Conservation (phyloP, 2,888 invertebrate genomes). For the Hyles lineata region DNA sequence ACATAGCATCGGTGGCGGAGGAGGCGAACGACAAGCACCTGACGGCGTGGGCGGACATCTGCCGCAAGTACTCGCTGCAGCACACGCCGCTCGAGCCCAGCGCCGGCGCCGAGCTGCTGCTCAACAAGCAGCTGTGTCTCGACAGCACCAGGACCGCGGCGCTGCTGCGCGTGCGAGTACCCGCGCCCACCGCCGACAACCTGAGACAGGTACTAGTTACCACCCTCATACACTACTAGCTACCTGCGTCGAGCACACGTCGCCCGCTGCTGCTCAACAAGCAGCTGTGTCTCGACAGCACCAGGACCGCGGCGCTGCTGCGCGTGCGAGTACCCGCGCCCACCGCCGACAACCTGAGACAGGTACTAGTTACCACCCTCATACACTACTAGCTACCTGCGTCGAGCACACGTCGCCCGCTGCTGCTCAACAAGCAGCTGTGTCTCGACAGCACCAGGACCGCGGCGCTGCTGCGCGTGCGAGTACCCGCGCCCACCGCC, state of each 20-base stretch:
- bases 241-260: constrained; percentile 86
- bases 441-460: constrained; percentile 89
- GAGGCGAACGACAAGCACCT: constrained; percentile 97
- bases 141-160: constrained; percentile 87
- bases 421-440: constrained; percentile 92
- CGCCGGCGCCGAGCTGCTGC: constrained; percentile 92
- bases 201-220: constrained; percentile 68
- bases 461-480: constrained; percentile 83
- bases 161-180: constrained; percentile 85
- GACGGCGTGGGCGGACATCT: constrained; percentile 95
- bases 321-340: constrained; percentile 85
- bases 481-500: constrained; percentile 86
- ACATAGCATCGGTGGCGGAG: constrained; percentile 92
- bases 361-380: too few species aligned
- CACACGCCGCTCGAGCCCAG: constrained; percentile 96
- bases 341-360: constrained; percentile 83
- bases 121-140: constrained; percentile 91
- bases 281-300: constrained; percentile 90
- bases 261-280: constrained; percentile 92
- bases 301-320: constrained; percentile 87
- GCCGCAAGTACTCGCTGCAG: constrained; percentile 88
- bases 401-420: constrained; percentile 91
- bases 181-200: constrained; percentile 85
- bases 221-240: too few species aligned
- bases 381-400: too few species aligned